These are phyloP conservation scores for Oscheius sp. DNA, from an alignment of 1,140 invertebrate species.

Conservation along the genomic window DNA sequence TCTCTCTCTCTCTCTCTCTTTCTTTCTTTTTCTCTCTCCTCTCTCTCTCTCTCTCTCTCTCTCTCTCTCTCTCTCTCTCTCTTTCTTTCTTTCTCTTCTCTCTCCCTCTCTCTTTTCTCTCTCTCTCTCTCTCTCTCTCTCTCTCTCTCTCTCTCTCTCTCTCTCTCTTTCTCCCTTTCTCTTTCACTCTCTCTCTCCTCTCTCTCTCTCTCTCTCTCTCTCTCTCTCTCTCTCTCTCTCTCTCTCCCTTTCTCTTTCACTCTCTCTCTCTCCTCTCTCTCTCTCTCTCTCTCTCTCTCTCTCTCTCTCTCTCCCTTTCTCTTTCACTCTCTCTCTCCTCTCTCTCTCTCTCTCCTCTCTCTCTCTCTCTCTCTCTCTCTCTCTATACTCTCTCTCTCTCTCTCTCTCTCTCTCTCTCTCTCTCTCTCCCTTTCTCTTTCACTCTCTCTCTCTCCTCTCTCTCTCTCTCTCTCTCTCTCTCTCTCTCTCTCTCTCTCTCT, in stretches of 20 bases:
- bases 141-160: neutral
- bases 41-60: too few species aligned
- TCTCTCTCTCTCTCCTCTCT: neutral
- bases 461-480: neutral
- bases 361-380: neutral
- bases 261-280: neutral
- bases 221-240: neutral
- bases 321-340: too few species aligned
- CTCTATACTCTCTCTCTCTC: too few species aligned
- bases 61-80: neutral
- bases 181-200: too few species aligned
- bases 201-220: too few species aligned
- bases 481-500: neutral
- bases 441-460: too few species aligned
- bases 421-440: neutral
- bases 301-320: neutral
- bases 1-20: too few species aligned
- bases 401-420: neutral
- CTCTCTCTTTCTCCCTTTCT: neutral
- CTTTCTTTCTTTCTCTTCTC: neutral
- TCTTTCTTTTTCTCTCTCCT: too few species aligned
- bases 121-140: neutral
- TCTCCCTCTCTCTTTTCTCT: neutral
- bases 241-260: neutral
- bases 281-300: neutral